Conservation (phyloP, 2,797 vertebrate species). For the Eulemur albifrons region DNA sequence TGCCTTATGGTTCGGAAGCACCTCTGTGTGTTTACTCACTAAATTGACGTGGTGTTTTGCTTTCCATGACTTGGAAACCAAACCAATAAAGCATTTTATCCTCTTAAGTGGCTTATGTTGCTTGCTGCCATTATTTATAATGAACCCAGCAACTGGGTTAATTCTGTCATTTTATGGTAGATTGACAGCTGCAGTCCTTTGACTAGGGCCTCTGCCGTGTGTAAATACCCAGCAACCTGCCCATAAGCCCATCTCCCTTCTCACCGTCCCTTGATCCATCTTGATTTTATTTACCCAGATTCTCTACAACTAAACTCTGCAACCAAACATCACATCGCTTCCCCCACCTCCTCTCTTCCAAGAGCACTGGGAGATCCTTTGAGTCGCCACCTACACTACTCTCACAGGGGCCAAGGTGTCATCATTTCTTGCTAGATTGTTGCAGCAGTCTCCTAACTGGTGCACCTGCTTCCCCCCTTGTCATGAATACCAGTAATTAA, state of each 20-base stretch:
- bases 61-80: slow-evolving; percentile 12
- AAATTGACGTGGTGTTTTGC: background rate
- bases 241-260: background rate
- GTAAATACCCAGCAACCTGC: background rate
- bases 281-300: background rate
- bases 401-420: background rate
- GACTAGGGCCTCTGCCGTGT: background rate
- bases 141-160: background rate
- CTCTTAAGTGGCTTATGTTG: background rate
- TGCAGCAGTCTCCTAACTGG: background rate
- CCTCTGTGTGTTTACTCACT: background rate
- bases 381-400: background rate
- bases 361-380: background rate
- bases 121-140: background rate
- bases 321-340: background rate
- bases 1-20: background rate
- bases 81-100: slow-evolving; percentile 4
- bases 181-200: background rate
- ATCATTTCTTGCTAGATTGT: too few relatives aligned
- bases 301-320: background rate
- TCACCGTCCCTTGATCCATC: background rate
- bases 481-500: background rate
- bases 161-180: background rate
- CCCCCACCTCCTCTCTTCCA: background rate
- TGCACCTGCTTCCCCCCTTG: background rate